Evolutionary conservation across 30 jellyfish, hydroid and myxozoan species (phyloP), one percentile per base, ranked within the genome.

Genomic region (Sanderia malayensis): DNA sequence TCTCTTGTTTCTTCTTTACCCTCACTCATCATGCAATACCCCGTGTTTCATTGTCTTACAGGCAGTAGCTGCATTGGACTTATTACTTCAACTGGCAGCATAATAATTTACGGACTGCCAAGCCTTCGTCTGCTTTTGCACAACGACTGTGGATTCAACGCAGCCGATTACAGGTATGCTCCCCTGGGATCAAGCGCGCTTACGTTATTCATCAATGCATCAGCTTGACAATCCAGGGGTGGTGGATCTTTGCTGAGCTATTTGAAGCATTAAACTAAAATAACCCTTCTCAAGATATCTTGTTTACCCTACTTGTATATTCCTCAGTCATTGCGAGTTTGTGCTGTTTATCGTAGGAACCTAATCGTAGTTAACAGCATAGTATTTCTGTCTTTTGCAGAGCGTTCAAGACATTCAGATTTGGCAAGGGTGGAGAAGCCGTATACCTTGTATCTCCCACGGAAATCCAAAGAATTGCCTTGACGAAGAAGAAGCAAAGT

Each of bases 381-480:
- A 41, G 15, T 49, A 49, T 49, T 22, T 31, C 70, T 58, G 23
- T n/a, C 0, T 78, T n/a, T n/a, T n/a, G n/a, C n/a, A 92, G 99
- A 46, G 69, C 85, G 65, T 86, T 92, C 34, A 67, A 88, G 20
- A 92, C 99, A 4, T 92, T 92, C 46, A 78, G 96, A 60, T 74
- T 92, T 64, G 99, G 99, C n/a, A 78, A 80, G 57, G 96, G 94
- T 9, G 99, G 99, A 2, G 99, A 92, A 60, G 96, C 96, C 31
- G 83, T 76, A 0, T 92, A 78, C 66, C 79, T 92, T 26, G 71
- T 95, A 6, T 79, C 99, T 0, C 99, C 99, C 0, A 70, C 96
- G 2, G 99, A 92, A 69, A 84, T 92, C 31, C 99, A 92, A 59
- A 66, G 96, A 58, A 70, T 85, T 32, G 95, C 94, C 15, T 81